A percentile compares a stretch with the other conserved stretches of the same genome.
phyloP scores from a whole-genome alignment of 2,888 invertebrate species.

The Hylaea fasciaria region DNA sequence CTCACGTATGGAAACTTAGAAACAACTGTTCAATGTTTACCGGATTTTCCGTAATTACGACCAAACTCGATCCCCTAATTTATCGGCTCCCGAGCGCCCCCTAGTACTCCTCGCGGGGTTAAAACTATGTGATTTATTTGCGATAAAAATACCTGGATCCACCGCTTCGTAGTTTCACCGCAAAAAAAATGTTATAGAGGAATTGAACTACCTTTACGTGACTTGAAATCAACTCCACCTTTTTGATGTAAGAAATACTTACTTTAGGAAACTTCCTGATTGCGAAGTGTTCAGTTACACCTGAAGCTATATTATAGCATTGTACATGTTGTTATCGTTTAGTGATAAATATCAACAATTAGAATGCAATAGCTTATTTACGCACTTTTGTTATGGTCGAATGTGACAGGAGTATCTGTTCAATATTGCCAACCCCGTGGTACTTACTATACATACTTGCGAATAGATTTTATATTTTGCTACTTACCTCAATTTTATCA shows the following conservation, averaged over 20 bases:
- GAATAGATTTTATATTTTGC: too few species aligned
- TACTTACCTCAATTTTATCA: too few species aligned
- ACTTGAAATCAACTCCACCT: conserved; percentile 21
- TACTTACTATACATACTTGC: too few species aligned
- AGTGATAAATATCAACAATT: too few species aligned
- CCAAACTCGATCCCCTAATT: conserved; percentile 19
- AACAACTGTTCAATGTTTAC: not conserved
- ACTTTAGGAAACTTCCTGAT: conserved; percentile 8
- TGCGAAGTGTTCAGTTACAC: not conserved
- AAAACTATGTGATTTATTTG: conserved; percentile 31
- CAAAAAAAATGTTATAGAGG: conserved; percentile 20
- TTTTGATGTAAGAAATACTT: conserved; percentile 16
- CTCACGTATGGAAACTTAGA: not conserved
- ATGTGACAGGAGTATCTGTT: too few species aligned
- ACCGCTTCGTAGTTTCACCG: conserved; percentile 21
- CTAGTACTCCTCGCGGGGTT: conserved; percentile 10
- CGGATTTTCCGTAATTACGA: conserved; percentile 8
- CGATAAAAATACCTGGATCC: conserved; percentile 28
- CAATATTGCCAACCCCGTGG: too few species aligned
- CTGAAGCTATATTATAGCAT: too few species aligned
- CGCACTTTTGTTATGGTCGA: too few species aligned
- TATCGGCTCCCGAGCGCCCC: conserved; percentile 13
- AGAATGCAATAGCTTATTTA: too few species aligned
- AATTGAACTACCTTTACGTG: conserved; percentile 22
- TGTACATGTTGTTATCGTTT: too few species aligned